Base-by-base conservation (phyloP, 2,888 invertebrate genomes). In the Lochmaea crataegi region DNA sequence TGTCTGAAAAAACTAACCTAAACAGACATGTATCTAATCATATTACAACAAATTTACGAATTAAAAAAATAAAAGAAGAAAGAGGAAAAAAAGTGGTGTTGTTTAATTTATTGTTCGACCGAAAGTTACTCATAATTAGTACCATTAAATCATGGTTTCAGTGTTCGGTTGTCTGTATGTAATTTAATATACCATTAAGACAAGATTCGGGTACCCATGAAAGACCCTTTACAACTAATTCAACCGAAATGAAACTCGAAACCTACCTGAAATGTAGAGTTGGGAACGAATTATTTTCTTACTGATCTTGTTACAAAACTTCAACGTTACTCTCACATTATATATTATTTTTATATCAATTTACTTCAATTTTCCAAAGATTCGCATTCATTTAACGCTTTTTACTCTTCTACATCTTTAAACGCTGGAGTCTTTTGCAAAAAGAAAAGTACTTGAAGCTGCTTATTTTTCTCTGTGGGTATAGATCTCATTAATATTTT, bases 151-250 rank as follows among this genome's bases (percentile, higher is more conserved):
- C 80, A 81, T 81, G 79, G 77, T 79, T 77, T 76, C 75, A 73
- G 72, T 78, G 75, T 79, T 77, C 77, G 75, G 78, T 76, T 75
- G 78, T 78, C 78, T 77, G 77, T 77, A 76, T 78, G 81, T 81
- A 81, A 82, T 81, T 80, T 81, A 81, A 82, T 81, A 82, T 76
- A 75, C 79, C 79, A 81, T 82, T 81, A 82, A 80, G 80, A 77
- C 67, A 71, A 76, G 76, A 76, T 76, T 75, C 75, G 73, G 69
- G 76, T 26, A 65, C 61, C 58, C 45, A 65, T 68, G 70, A 74
- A 71, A 71, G 70, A 61, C 58, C 71, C 68, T 68, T 66, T 66
- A 67, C 69, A 69, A 63, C 68, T 45, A 67, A 74, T 72, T 73
- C 79, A 76, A 76, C 77, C 79, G 80, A 80, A 32, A 53, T 78